These are phyloP conservation scores for Hycleus phaleratus DNA, from an alignment of 1,140 invertebrate species.

Conservation along the genomic window DNA sequence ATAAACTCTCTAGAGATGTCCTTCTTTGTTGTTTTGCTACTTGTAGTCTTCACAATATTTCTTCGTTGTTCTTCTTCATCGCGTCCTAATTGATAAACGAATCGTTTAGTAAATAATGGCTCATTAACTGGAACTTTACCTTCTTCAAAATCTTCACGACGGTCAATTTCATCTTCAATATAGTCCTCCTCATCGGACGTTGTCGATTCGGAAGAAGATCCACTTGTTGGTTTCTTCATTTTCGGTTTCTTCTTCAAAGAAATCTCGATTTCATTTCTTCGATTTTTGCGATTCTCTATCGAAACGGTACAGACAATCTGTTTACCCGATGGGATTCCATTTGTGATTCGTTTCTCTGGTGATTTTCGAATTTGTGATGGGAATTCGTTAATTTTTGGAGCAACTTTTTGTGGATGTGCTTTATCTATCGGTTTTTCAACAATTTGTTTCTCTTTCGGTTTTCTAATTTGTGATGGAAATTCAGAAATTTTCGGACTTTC, in stretches of 20 bases:
- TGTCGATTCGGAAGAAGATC: not conserved
- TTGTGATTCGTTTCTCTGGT: conserved; percentile 16
- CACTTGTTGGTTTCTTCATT: not conserved
- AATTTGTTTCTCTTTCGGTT: conserved; percentile 13
- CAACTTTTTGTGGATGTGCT: not conserved
- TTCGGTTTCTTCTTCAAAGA: not conserved
- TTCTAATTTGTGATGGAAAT: conserved; percentile 15
- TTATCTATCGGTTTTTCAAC: conserved; percentile 10
- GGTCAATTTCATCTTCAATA: conserved; percentile 2
- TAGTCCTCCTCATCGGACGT: not conserved
- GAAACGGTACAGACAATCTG: not conserved
- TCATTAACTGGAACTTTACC: conserved; percentile 31
- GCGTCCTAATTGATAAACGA: conserved; percentile 28
- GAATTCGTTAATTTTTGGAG: conserved; percentile 8
- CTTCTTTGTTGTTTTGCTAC: conserved; percentile 25
- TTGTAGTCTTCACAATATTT: conserved; percentile 16
- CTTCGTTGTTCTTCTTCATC: conserved; percentile 25
- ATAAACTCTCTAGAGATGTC: conserved; percentile 16
- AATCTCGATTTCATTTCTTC: not conserved
- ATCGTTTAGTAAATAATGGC: conserved; percentile 32
- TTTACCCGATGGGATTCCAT: not conserved
- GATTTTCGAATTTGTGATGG: conserved; percentile 15
- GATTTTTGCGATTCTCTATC: not conserved
- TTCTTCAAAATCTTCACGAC: conserved; percentile 9
- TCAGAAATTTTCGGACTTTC: conserved; percentile 10